These are phyloP conservation scores for Rhaphigaster nebulosa DNA, from an alignment of 2,888 invertebrate genomes.

Conservation along the genomic window DNA sequence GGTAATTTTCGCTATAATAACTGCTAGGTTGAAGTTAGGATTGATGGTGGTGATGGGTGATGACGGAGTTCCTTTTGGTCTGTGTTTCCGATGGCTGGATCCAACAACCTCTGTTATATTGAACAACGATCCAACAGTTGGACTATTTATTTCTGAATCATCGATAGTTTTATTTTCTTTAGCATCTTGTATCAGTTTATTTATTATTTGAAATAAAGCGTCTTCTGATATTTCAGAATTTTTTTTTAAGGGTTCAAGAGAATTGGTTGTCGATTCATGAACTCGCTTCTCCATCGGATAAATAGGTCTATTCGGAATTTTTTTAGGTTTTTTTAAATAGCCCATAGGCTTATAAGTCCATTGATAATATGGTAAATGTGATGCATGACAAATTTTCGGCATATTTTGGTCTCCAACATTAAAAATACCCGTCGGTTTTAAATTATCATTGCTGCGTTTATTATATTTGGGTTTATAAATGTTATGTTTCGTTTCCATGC, in stretches of 20 bases:
- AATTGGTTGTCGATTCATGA: neutral
- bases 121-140: neutral
- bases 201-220: neutral
- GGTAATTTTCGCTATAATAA: neutral
- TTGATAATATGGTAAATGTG: neutral
- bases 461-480: neutral
- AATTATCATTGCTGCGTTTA: neutral
- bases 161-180: neutral
- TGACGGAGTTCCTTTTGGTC: neutral
- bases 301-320: neutral
- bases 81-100: neutral
- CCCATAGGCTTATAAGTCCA: neutral
- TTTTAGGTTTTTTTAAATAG: neutral
- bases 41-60: neutral
- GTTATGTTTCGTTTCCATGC: neutral
- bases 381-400: neutral
- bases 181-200: neutral
- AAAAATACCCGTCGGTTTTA: neutral
- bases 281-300: neutral
- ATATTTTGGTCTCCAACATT: neutral
- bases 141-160: neutral
- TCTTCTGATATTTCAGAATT: neutral
- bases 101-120: neutral
- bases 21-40: neutral
- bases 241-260: neutral